Percentiles rank a stretch among this genome's conserved stretches.
Conservation (phyloP, 1,140 invertebrate genomes). For the Aricia agestis region DNA sequence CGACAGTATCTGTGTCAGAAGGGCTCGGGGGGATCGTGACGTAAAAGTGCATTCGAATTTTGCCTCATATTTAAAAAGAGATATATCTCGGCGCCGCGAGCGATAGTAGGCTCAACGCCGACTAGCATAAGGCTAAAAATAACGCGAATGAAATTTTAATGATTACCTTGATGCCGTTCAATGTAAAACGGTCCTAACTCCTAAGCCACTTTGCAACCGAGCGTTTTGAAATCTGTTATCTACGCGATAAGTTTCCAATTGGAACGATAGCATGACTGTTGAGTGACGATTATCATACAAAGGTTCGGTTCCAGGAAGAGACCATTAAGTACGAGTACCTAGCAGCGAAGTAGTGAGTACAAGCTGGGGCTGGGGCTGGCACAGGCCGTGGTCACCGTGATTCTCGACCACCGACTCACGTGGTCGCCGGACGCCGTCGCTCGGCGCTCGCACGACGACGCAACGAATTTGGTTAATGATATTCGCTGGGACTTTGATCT, state of each 20-base stretch:
- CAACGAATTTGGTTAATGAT: neutral
- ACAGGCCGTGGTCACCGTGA: neutral
- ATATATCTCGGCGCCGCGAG: constrained; percentile 21
- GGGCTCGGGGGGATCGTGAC: constrained; percentile 55
- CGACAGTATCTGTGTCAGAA: constrained; percentile 63
- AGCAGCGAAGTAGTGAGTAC: neutral
- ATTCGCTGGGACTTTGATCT: constrained; percentile 9
- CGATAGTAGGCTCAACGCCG: constrained; percentile 29
- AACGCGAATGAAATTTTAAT: constrained; percentile 21
- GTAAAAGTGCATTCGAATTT: constrained; percentile 60
- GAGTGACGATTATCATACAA: neutral
- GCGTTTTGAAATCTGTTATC: neutral
- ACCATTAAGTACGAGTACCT: neutral
- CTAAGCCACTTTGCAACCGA: constrained; percentile 19
- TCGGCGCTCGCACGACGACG: neutral
- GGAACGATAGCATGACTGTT: neutral
- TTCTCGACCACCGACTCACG: neutral
- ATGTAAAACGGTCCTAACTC: constrained; percentile 42
- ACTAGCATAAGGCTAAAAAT: constrained; percentile 31
- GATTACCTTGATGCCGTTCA: constrained; percentile 45
- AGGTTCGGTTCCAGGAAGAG: neutral
- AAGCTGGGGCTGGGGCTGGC: neutral
- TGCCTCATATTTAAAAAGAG: constrained; percentile 36
- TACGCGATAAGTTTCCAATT: neutral
- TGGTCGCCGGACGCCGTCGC: neutral